Base-by-base conservation (phyloP, 2,888 invertebrate genomes). In the Helicoverpa assulta region DNA sequence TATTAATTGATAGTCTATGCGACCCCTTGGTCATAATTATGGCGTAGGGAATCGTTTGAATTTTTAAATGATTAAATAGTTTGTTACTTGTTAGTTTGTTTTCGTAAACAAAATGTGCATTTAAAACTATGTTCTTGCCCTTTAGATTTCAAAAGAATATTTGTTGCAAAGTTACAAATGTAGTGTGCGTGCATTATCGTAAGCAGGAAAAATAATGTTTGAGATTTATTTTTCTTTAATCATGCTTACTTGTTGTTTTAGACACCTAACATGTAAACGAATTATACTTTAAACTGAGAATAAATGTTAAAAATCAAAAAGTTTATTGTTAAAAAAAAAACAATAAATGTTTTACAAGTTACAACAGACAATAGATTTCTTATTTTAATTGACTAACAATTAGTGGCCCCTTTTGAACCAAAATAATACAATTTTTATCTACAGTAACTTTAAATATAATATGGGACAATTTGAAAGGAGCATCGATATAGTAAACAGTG, bases 301-400 rank as follows among this genome's bases (percentile, higher is more conserved):
- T 8, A n/a, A 57, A 43, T 43, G 47, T 62, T 67, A 67, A 69
- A 74, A 72, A 75, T 80, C 64, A 79, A 74, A 76, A 54, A 69
- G 65, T 78, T 83, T 83, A 81, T 77, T 84, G 74, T 76, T 84
- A 64, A 76, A 80, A 78, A 82, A 85, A 85, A 73, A 86, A 89
- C 89, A 88, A 89, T 37, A 37, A 88, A 83, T 63, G 76, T 81
- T 81, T 82, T 74, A 65, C 74, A 80, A 83, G 76, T 84, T 83
- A 89, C 87, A 92, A 90, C 91, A 90, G 89, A 88, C 83, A 80
- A 84, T 89, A 85, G 76, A 79, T 67, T 85, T 87, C 21, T 86
- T 85, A 73, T 86, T 80, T 79, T 88, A 91, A 92, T 90, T 92
- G 92, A 92, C 91, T 89, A 89, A 87, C 83, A 86, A 88, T 81